These are phyloP conservation scores for Podotricha telesiphe DNA, from an alignment of 2,888 invertebrate species.

Conservation along the genomic window DNA sequence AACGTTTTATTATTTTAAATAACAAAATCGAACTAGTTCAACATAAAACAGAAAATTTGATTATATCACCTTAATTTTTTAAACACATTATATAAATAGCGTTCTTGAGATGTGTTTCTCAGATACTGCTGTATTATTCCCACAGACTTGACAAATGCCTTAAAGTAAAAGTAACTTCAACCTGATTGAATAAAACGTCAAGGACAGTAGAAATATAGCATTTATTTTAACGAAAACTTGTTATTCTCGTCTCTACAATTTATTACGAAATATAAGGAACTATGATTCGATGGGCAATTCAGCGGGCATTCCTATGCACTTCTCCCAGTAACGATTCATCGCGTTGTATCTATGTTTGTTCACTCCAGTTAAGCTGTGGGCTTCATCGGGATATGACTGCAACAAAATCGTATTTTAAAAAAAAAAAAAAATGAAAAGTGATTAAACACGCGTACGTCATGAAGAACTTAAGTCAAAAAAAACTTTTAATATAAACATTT, in stretches of 20 bases:
- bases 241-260: conserved; percentile 18
- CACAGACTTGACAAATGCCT: background rate
- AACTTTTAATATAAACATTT: too few relatives aligned
- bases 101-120: background rate
- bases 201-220: conserved; percentile 36
- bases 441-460: too few relatives aligned
- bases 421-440: too few relatives aligned
- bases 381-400: conserved; percentile 93
- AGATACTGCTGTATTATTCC: background rate
- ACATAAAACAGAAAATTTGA: background rate
- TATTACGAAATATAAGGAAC: conserved; percentile 18
- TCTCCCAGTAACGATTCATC: conserved; percentile 90
- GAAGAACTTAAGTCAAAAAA: too few relatives aligned
- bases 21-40: too few relatives aligned
- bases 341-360: conserved; percentile 91
- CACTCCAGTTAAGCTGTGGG: conserved; percentile 88
- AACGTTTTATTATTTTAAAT: too few relatives aligned
- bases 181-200: conserved; percentile 28
- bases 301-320: conserved; percentile 65
- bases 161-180: conserved; percentile 42
- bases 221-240: conserved; percentile 38
- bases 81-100: background rate
- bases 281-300: conserved; percentile 30
- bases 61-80: background rate
- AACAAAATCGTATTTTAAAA: too few relatives aligned